Evolutionary conservation across 2,888 invertebrate species (phyloP).

Genomic region (Campopleginae sp.): DNA sequence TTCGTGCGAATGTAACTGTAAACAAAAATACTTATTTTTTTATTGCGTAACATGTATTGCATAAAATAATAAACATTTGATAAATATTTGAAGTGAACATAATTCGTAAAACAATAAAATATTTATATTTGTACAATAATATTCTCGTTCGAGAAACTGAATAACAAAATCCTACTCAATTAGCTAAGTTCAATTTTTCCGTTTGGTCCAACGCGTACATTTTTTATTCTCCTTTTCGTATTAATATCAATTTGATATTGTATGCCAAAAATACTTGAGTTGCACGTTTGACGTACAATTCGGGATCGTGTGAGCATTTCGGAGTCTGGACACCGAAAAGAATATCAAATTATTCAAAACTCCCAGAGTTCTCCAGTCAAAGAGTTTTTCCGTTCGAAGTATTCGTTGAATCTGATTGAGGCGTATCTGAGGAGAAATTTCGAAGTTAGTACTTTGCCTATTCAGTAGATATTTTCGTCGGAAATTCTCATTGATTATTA

Average conservation of each 20-base stretch:
- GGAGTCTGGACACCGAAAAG: slow-evolving; percentile 1
- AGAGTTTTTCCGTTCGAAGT: slow-evolving; percentile 87
- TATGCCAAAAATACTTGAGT: background rate
- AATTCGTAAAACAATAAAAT: slow-evolving; percentile 17
- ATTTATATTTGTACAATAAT: slow-evolving; percentile 54
- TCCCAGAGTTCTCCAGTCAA: slow-evolving; percentile 8
- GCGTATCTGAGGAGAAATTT: slow-evolving; percentile 87
- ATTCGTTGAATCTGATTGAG: slow-evolving; percentile 89
- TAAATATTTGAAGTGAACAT: slow-evolving; percentile 41
- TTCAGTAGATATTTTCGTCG: background rate
- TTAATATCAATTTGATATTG: slow-evolving; percentile 44
- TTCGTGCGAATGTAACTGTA: background rate
- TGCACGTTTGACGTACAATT: slow-evolving; percentile 25
- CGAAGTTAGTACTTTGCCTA: background rate
- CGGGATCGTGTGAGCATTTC: background rate
- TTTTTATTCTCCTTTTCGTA: background rate
- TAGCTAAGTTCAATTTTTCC: slow-evolving; percentile 1
- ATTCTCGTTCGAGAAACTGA: slow-evolving; percentile 43
- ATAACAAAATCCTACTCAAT: slow-evolving; percentile 39
- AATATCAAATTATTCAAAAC: slow-evolving; percentile 17
- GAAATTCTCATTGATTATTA: background rate
- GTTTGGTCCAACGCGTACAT: background rate
- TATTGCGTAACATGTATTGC: slow-evolving; percentile 48
- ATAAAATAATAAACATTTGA: slow-evolving; percentile 53
- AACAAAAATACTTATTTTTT: slow-evolving; percentile 42